Conservation (phyloP, 2,113 vertebrate genomes). For the Silurus glanis region DNA sequence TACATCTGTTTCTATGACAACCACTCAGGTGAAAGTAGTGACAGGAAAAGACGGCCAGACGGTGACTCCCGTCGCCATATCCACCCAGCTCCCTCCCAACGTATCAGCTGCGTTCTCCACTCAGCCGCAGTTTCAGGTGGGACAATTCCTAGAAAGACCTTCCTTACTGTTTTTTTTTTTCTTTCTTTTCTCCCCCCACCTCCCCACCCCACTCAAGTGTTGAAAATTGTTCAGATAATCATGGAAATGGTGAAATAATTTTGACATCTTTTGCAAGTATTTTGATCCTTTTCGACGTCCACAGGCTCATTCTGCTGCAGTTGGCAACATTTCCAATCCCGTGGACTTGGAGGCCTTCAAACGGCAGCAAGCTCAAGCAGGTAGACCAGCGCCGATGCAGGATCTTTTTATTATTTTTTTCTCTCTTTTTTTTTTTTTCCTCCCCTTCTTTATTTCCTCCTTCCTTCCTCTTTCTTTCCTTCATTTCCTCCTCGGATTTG, state of each 20-base stretch:
- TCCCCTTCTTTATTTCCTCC: constrained; percentile 6
- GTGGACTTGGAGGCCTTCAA: constrained; percentile 93
- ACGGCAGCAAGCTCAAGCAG: constrained; percentile 90
- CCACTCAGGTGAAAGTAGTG: constrained; percentile 90
- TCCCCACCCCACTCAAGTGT: too few species aligned
- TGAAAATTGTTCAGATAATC: too few species aligned
- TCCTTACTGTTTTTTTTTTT: too few species aligned
- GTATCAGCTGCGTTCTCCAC: constrained; percentile 93
- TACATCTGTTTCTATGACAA: constrained; percentile 55
- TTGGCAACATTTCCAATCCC: constrained; percentile 74
- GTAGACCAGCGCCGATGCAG: constrained; percentile 70
- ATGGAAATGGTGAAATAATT: too few species aligned
- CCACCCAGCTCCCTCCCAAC: constrained; percentile 95
- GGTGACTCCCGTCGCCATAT: constrained; percentile 94
- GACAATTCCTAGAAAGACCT: not conserved
- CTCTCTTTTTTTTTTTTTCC: constrained; percentile 64
- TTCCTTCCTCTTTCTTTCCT: constrained; percentile 49
- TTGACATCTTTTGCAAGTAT: not conserved
- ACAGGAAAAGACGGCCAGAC: constrained; percentile 96
- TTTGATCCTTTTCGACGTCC: constrained; percentile 42
- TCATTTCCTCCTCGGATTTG: constrained; percentile 72
- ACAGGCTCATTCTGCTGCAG: constrained; percentile 79
- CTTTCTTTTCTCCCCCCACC: too few species aligned
- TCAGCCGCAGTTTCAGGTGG: constrained; percentile 89
- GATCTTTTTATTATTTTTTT: constrained; percentile 65